phyloP scores from a whole-genome alignment of 1,140 invertebrate genomes.

The Agrilus planipennis region DNA sequence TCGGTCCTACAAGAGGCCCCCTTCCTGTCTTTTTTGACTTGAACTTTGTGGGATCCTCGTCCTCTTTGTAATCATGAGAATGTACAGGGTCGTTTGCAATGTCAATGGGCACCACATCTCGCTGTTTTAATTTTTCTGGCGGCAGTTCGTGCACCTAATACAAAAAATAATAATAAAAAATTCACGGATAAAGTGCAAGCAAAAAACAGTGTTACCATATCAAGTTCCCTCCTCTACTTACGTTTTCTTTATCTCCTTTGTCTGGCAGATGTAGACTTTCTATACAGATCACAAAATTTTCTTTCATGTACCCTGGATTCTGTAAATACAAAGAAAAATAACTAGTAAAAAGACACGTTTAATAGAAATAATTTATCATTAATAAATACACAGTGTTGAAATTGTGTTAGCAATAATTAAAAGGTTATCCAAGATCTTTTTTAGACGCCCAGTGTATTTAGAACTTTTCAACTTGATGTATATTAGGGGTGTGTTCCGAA shows the following conservation, averaged over 20 bases:
- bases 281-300: constrained; percentile 92
- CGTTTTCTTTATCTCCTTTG: constrained; percentile 66
- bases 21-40: constrained; percentile 88
- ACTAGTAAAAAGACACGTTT: too few species aligned
- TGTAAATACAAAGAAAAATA: constrained; percentile 33
- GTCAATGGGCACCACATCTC: constrained; percentile 87
- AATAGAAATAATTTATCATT: too few species aligned
- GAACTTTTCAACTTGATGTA: too few species aligned
- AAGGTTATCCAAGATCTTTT: too few species aligned
- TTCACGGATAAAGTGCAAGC: neutral
- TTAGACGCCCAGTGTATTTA: too few species aligned
- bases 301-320: constrained; percentile 99
- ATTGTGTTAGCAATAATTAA: too few species aligned
- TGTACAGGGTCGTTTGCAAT: constrained; percentile 84
- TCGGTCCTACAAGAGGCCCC: constrained; percentile 71
- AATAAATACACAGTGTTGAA: too few species aligned
- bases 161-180: neutral
- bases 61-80: constrained; percentile 74
- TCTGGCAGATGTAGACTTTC: constrained; percentile 93
- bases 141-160: constrained; percentile 76
- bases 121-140: constrained; percentile 74
- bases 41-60: constrained; percentile 81
- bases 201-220: neutral
- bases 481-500: too few species aligned
- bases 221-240: constrained; percentile 42